Evolutionary conservation across 1,140 invertebrate species (phyloP), one percentile per base, ranked within the genome.

Genomic region (Drosophila varians): DNA sequence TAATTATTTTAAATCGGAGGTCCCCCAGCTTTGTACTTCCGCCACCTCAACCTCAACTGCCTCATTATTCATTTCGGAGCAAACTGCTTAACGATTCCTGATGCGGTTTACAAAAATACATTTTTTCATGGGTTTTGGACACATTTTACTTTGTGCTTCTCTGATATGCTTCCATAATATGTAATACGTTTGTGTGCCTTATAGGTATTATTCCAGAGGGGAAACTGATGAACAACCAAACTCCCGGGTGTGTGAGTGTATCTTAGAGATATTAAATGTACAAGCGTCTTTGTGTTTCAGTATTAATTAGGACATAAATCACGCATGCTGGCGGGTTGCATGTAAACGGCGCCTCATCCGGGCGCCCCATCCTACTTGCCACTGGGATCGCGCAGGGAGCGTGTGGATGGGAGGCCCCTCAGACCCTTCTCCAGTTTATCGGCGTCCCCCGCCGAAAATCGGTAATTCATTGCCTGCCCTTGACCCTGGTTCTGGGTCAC

Each of bases 371-470:
- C n/a, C 64, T 23, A 89, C 51, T 90, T 86, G 42, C 58, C 54
- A 47, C 68, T 89, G 26, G 82, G 74, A 71, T 91, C 90, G 25
- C 87, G 58, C 21, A 91, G 62, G 1, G 90, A 91, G 11, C 84
- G 72, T 11, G 82, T 90, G 14, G 90, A 91, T 42, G 84, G 72
- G 43, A 91, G 49, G 2, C 77, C 86, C 14, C 77, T 74, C 36
- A 91, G 49, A 16, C 90, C 90, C 61, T 90, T 90, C 57, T 91
- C 90, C 53, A 91, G 55, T 70, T 90, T 91, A 43, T 91, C 90
- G 5, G 90, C 90, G 75, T 91, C 90, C 16, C 90, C 90, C 19
- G 90, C 90, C 14, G 90, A 91, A 53, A 91, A 91, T 34, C 90
- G 76, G 56, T 89, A 90, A 49, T 83, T 88, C 75, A 74, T 66